Evolutionary conservation across 1,140 invertebrate species (phyloP).

Genomic region (Drosophila bifasciata): DNA sequence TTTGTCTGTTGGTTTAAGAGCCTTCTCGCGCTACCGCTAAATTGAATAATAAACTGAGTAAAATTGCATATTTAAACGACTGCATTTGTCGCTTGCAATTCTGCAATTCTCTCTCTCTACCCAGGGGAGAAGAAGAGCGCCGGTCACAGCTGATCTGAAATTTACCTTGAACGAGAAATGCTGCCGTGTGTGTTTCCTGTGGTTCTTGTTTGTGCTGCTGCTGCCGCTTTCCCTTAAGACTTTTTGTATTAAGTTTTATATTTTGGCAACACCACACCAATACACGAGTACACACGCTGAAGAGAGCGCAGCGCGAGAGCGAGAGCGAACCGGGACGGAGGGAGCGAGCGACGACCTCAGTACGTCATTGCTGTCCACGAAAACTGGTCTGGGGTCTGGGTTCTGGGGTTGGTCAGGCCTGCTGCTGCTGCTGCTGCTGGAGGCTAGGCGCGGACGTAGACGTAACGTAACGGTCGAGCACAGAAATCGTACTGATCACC

Average conservation of each 20-base stretch:
- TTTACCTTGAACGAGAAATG: conserved; percentile 68
- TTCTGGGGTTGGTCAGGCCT: conserved; percentile 39
- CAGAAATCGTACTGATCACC: conserved; percentile 70
- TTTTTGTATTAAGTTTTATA: conserved; percentile 51
- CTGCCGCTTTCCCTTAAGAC: conserved; percentile 41
- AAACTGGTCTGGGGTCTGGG: conserved; percentile 66
- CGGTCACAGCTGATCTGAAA: conserved; percentile 50
- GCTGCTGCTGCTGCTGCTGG: conserved; percentile 46
- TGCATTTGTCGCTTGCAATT: conserved; percentile 13
- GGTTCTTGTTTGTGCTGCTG: conserved; percentile 26
- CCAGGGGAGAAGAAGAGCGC: not conserved
- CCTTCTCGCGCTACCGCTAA: conserved; percentile 1
- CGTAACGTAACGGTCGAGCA: conserved; percentile 67
- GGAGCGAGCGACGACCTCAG: conserved; percentile 45
- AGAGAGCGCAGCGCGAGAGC: conserved; percentile 23
- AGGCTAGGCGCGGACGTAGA: conserved; percentile 25
- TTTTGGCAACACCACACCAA: conserved; percentile 60
- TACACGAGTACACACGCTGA: conserved; percentile 21
- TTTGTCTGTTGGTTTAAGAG: conserved; percentile 28
- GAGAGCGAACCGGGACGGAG: conserved; percentile 36
- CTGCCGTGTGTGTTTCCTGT: conserved; percentile 17
- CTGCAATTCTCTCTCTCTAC: no score
- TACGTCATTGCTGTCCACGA: conserved; percentile 58
- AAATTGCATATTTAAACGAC: conserved; percentile 7
- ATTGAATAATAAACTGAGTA: conserved; percentile 39